Percentiles rank a stretch among this genome's conserved stretches.
Conservation (phyloP, 2,113 vertebrate genomes). For the Oreotrochilus melanogaster region DNA sequence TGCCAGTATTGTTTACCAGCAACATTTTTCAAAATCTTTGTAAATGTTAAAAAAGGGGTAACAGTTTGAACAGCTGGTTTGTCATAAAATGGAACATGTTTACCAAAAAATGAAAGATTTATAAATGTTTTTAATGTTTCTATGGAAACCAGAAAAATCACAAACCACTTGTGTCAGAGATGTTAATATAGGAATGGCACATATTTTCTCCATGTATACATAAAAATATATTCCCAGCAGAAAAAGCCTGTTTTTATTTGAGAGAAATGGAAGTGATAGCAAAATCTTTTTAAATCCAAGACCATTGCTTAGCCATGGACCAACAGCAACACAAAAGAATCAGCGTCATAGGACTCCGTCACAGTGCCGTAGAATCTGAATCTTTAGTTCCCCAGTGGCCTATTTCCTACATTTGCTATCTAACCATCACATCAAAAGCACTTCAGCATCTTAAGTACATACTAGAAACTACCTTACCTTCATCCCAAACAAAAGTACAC, state of each 20-base stretch:
- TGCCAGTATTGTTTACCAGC: not conserved
- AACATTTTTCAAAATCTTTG: not conserved
- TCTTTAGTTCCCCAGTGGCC: not conserved
- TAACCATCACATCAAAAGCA: not conserved
- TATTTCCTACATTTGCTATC: not conserved
- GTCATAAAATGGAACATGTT: not conserved
- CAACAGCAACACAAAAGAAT: not conserved
- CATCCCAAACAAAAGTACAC: not conserved
- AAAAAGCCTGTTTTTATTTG: not conserved
- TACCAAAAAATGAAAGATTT: conserved; percentile 45
- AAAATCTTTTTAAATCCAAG: not conserved
- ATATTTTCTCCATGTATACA: not conserved
- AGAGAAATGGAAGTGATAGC: not conserved
- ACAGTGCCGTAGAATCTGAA: not conserved
- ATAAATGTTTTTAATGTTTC: conserved; percentile 34
- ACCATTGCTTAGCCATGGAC: not conserved
- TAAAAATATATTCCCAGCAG: not conserved
- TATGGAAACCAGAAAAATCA: conserved; percentile 39
- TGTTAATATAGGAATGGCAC: not conserved
- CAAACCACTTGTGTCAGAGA: not conserved
- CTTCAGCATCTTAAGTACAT: not conserved
- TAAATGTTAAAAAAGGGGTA: not conserved
- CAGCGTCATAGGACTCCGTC: not conserved
- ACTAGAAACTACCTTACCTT: not conserved
- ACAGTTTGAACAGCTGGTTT: conserved; percentile 2